These are phyloP conservation scores for Tetragonisca angustula DNA, from an alignment of 2,888 invertebrate species.

Conservation along the genomic window DNA sequence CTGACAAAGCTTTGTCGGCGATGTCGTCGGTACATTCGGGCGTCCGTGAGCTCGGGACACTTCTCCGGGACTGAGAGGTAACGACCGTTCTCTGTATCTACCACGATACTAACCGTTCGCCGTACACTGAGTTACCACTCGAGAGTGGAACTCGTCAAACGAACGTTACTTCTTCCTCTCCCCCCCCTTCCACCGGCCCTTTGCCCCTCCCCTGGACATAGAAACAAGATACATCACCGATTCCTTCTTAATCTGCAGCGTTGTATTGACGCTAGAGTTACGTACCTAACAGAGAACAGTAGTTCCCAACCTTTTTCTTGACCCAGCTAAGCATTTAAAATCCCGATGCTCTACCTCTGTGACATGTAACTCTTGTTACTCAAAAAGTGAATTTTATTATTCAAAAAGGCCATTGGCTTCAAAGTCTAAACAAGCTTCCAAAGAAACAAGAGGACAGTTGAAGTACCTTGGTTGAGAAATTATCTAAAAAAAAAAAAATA, in stretches of 20 bases:
- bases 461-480: too few species aligned
- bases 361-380: too few species aligned
- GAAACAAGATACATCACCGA: slow-evolving; percentile 45
- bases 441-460: too few species aligned
- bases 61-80: slow-evolving; percentile 39
- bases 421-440: too few species aligned
- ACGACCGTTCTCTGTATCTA: slow-evolving; percentile 57
- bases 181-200: slow-evolving; percentile 12
- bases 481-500: too few species aligned
- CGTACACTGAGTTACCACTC: slow-evolving; percentile 8
- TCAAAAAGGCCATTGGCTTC: too few species aligned
- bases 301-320: too few species aligned
- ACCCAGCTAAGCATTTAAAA: too few species aligned
- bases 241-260: slow-evolving; percentile 42
- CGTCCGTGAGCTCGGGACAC: slow-evolving; percentile 49
- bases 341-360: too few species aligned
- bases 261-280: neutral
- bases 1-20: slow-evolving; percentile 55
- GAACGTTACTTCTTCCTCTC: slow-evolving; percentile 32
- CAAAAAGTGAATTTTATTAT: too few species aligned
- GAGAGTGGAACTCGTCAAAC: slow-evolving; percentile 34
- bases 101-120: slow-evolving; percentile 26
- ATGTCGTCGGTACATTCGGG: slow-evolving; percentile 23
- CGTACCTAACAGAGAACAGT: too few species aligned
- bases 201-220: neutral